A percentile compares a stretch with the other conserved stretches of the same genome.
Conservation (phyloP, 2,888 invertebrate species). For the Brachypterus glaber region DNA sequence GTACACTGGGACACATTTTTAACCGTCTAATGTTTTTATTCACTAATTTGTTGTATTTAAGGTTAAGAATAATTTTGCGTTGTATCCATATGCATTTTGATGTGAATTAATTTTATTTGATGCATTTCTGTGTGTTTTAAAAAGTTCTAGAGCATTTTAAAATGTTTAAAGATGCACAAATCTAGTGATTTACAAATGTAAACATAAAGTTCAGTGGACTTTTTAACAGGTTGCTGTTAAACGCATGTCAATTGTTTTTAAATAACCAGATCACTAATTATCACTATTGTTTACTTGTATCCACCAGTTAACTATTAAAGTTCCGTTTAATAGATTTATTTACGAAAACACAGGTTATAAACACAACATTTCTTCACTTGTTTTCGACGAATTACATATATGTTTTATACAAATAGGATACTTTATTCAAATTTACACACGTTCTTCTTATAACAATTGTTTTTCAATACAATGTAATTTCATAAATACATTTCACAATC, state of each 20-base stretch:
- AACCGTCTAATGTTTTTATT: too few species aligned
- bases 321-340: neutral
- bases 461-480: conserved; percentile 23
- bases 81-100: conserved; percentile 37
- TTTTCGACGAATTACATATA: neutral
- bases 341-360: conserved; percentile 16
- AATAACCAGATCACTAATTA: neutral
- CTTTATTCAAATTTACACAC: conserved; percentile 19
- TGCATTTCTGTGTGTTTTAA: conserved; percentile 6
- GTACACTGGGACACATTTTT: too few species aligned
- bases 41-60: conserved; percentile 5
- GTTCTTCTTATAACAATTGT: conserved; percentile 24
- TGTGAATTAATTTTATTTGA: conserved; percentile 11
- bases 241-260: conserved; percentile 16
- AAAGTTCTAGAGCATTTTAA: neutral
- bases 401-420: conserved; percentile 4
- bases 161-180: conserved; percentile 1
- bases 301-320: neutral
- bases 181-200: conserved; percentile 19
- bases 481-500: conserved; percentile 30
- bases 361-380: conserved; percentile 16
- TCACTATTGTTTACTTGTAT: neutral
- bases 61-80: conserved; percentile 20
- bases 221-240: conserved; percentile 35
- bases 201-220: conserved; percentile 36